Conservation (phyloP, 2,888 invertebrate genomes). For the Platerodrilus igneus region DNA sequence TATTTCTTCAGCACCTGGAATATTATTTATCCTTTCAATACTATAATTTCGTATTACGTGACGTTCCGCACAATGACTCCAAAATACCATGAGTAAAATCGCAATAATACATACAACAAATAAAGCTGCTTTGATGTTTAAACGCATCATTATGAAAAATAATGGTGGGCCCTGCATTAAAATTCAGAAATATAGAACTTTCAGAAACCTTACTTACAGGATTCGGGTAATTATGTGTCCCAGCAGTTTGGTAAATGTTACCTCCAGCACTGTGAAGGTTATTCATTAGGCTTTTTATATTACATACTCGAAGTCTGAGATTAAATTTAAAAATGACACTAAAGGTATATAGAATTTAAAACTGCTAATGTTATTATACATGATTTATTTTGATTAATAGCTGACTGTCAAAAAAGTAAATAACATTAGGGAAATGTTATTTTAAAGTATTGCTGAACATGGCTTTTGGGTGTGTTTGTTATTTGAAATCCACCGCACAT, state of each 20-base stretch:
- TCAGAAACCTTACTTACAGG: constrained; percentile 33
- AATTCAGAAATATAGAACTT: constrained; percentile 3
- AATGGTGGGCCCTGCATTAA: constrained; percentile 43
- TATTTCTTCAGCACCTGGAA: constrained; percentile 60
- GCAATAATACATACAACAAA: constrained; percentile 61
- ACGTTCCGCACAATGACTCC: constrained; percentile 75
- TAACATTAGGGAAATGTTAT: no score
- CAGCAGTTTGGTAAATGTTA: constrained; percentile 32
- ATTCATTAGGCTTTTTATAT: constrained; percentile 35
- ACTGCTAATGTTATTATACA: no score
- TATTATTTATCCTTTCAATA: no score
- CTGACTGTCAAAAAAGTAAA: no score
- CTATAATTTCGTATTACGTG: no score
- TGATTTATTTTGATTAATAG: no score
- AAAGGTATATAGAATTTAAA: no score
- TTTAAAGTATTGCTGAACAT: no score
- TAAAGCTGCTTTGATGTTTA: constrained; percentile 72
- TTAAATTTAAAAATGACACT: background rate
- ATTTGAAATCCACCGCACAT: no score
- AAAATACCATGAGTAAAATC: constrained; percentile 66
- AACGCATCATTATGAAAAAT: constrained; percentile 65
- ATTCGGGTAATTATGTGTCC: constrained; percentile 40
- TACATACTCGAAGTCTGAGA: constrained; percentile 7
- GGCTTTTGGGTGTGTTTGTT: no score
- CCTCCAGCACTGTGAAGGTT: constrained; percentile 33